A percentile compares a stretch with the other conserved stretches of the same genome.
These are phyloP conservation scores for Volucella inanis DNA, from an alignment of 2,888 invertebrate genomes.

Conservation along the genomic window DNA sequence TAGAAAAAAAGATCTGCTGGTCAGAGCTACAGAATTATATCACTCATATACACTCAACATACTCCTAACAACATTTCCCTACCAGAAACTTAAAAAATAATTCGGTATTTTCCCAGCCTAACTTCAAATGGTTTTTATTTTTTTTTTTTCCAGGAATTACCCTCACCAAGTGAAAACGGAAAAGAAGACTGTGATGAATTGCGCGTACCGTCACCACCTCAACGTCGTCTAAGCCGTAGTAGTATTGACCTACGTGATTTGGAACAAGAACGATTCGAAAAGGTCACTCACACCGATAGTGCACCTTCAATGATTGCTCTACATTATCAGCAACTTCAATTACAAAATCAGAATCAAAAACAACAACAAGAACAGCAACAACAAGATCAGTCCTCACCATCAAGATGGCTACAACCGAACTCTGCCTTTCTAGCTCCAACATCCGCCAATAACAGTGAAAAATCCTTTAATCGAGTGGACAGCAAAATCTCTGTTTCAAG, in stretches of 20 bases:
- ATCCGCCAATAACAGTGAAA: conserved; percentile 46
- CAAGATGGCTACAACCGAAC: conserved; percentile 58
- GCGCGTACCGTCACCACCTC: conserved; percentile 83
- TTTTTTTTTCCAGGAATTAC: conserved; percentile 79
- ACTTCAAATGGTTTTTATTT: background rate
- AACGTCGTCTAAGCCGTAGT: conserved; percentile 82
- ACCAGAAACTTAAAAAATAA: too few species aligned
- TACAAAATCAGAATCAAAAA: conserved; percentile 77
- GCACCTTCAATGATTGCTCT: conserved; percentile 83
- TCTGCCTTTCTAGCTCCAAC: conserved; percentile 40
- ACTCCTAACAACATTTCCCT: too few species aligned
- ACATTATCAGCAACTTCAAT: conserved; percentile 79
- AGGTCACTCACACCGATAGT: conserved; percentile 83
- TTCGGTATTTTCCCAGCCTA: too few species aligned
- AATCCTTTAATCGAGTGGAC: conserved; percentile 35
- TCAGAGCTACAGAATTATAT: too few species aligned
- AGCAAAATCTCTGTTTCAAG: conserved; percentile 34
- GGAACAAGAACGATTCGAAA: conserved; percentile 83
- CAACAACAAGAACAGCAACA: conserved; percentile 30
- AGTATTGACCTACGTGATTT: conserved; percentile 83
- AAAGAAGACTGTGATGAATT: conserved; percentile 83
- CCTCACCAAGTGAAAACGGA: conserved; percentile 81
- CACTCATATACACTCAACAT: too few species aligned
- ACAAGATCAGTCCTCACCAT: conserved; percentile 37
- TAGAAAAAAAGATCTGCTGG: too few species aligned